Base-by-base conservation (phyloP, 2,113 vertebrate genomes). In the Microcebus griseorufus region DNA sequence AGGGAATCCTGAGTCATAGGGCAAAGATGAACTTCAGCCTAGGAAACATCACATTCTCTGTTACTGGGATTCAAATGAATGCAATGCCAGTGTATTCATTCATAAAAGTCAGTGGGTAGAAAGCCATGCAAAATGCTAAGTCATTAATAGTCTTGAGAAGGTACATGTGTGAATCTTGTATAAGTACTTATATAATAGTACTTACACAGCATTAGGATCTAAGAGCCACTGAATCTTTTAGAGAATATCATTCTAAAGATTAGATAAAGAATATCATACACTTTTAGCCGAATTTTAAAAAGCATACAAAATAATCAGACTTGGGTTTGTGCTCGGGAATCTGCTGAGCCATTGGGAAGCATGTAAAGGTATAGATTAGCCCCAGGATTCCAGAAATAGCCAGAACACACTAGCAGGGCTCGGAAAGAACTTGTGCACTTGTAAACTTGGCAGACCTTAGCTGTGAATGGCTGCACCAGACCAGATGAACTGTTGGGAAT, bases 401-500 rank as follows among this genome's bases (percentile, higher is more conserved):
- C 64, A 51, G 93, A 45, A 16, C 4, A 51, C 29, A 39, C 70
- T 27, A 97, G 96, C 86, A 88, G 92, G 55, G 62, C 39, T 78
- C 75, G 80, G 92, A 88, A 84, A 92, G 92, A 92, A 81, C 65
- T 85, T 90, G 76, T 97, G 96, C 97, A 97, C 97, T 97, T 97
- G 97, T 97, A 93, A 95, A 92, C 94, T 97, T 97, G 97, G 96
- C 97, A 90, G 94, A 23, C 83, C 65, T 58, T 60, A 87, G 75
- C 87, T 96, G 95, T 67, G 83, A 96, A 92, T 94, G 88, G 96
- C 65, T 97, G 90, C 93, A 42, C 94, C 92, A 93, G n/a, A 86
- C 96, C 92, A 97, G 96, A 98, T 96, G 97, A 97, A 78, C 97
- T 97, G 97, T 80, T 94, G 96, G 81, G 94, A 95, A 72, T 83